Percentiles rank a stretch among this genome's conserved stretches.
Conservation (phyloP, 2,888 invertebrate genomes). For the Parnassius orleans region DNA sequence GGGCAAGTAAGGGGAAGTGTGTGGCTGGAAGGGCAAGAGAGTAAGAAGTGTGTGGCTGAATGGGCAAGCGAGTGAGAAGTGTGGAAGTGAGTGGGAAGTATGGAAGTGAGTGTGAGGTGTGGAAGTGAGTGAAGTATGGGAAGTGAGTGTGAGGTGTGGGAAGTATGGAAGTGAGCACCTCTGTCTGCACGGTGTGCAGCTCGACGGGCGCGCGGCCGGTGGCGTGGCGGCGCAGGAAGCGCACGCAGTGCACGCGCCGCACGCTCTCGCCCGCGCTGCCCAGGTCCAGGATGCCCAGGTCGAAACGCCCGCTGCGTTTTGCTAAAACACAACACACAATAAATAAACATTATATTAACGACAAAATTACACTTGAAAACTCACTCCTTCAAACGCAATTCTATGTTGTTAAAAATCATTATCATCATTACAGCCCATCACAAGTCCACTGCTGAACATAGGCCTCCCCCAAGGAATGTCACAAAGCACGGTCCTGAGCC, state of each 20-base stretch:
- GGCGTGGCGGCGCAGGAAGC: slow-evolving; percentile 93
- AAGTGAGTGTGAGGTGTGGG: neutral
- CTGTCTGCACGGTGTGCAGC: slow-evolving; percentile 95
- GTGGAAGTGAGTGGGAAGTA: slow-evolving; percentile 59
- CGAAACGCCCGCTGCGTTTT: slow-evolving; percentile 96
- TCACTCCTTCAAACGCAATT: too few relatives aligned
- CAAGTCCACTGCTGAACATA: too few relatives aligned
- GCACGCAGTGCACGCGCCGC: slow-evolving; percentile 88
- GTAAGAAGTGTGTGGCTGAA: slow-evolving; percentile 92
- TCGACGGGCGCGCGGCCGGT: slow-evolving; percentile 97
- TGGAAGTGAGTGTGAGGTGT: too few relatives aligned
- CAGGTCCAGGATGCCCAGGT: slow-evolving; percentile 91
- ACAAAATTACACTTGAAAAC: too few relatives aligned
- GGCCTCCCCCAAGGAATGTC: too few relatives aligned
- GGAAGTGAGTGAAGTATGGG: neutral
- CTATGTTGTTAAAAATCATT: too few relatives aligned
- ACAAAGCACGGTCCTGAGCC: too few relatives aligned
- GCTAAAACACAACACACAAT: slow-evolving; percentile 69
- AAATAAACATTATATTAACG: neutral
- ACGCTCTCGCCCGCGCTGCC: slow-evolving; percentile 97
- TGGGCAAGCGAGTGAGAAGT: slow-evolving; percentile 82
- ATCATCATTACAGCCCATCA: too few relatives aligned
- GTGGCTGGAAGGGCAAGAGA: slow-evolving; percentile 94
- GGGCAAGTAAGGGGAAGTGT: slow-evolving; percentile 70
- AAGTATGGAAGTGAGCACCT: slow-evolving; percentile 70